These are phyloP conservation scores for Tonatia bakeri DNA, from an alignment of 2,113 vertebrate species.

Conservation along the genomic window DNA sequence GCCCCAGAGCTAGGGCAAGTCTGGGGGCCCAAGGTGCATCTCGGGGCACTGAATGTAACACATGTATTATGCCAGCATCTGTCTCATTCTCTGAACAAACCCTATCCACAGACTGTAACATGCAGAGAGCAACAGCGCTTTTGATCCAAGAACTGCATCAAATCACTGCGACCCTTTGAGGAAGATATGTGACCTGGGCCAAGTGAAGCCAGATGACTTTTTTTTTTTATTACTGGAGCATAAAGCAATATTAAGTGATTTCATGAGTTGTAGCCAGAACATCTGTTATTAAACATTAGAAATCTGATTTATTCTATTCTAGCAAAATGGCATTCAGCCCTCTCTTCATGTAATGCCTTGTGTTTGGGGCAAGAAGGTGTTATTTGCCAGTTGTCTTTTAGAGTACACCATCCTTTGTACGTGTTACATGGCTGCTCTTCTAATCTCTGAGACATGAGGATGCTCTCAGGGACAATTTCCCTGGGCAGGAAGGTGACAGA, in stretches of 20 bases:
- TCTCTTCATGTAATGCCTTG: conserved; percentile 44
- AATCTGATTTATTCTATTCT: conserved; percentile 77
- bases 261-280: conserved; percentile 73
- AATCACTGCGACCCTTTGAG: conserved; percentile 77
- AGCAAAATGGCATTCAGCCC: conserved; percentile 56
- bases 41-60: neutral
- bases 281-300: conserved; percentile 78
- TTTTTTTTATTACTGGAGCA: conserved; percentile 69
- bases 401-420: neutral
- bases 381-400: neutral
- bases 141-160: conserved; percentile 79
- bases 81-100: conserved; percentile 63
- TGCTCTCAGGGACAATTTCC: neutral
- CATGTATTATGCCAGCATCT: conserved; percentile 54
- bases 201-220: conserved; percentile 80
- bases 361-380: conserved; percentile 31
- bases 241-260: conserved; percentile 75
- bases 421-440: neutral
- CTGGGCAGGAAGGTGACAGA: neutral
- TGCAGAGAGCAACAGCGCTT: conserved; percentile 66
- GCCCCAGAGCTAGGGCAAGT: neutral
- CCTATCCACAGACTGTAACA: conserved; percentile 34
- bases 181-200: conserved; percentile 76
- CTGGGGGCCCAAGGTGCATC: neutral
- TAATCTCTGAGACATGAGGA: neutral